phyloP scores from a whole-genome alignment of 2,888 invertebrate species.

The Coleophora flavipennella region DNA sequence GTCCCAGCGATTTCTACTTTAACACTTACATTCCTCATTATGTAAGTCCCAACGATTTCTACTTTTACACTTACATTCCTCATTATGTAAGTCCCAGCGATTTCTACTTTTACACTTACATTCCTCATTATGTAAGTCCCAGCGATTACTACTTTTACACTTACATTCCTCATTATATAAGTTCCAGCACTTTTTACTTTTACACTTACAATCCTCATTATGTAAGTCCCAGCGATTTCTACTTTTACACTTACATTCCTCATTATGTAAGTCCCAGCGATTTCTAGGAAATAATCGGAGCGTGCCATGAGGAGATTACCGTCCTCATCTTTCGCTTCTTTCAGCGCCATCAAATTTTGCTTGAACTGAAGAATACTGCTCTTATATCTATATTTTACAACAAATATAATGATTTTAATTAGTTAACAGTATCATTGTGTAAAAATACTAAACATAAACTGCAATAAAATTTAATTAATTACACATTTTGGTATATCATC shows the following conservation, averaged over 20 bases:
- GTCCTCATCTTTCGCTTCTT: conserved; percentile 29
- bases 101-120: too few species aligned
- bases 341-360: conserved; percentile 38
- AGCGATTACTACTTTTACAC: too few species aligned
- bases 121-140: too few species aligned
- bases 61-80: too few species aligned
- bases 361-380: conserved; percentile 53
- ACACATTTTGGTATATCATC: neutral
- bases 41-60: too few species aligned
- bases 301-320: conserved; percentile 32
- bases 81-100: too few species aligned
- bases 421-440: too few species aligned
- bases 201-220: too few species aligned
- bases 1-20: too few species aligned
- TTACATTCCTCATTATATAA: conserved; percentile 18
- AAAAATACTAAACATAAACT: neutral
- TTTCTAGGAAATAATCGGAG: conserved; percentile 41
- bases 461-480: neutral
- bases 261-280: conserved; percentile 51
- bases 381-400: conserved; percentile 36
- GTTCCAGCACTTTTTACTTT: conserved; percentile 51
- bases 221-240: too few species aligned
- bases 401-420: too few species aligned
- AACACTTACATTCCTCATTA: too few species aligned
- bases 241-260: conserved; percentile 53